These are phyloP conservation scores for Tridacna crocea DNA, from an alignment of 2,888 invertebrate species.

Conservation along the genomic window DNA sequence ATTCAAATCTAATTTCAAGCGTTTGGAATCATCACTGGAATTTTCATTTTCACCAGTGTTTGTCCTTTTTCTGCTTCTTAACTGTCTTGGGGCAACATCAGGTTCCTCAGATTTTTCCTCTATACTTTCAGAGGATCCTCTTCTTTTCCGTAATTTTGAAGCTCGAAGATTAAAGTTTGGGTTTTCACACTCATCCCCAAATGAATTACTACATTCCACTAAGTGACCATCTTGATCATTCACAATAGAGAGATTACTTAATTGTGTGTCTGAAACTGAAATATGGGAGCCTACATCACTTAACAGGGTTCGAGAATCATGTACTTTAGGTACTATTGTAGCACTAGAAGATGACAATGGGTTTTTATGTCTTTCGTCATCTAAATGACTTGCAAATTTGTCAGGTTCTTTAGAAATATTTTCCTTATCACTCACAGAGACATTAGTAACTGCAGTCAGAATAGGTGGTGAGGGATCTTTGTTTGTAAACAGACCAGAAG, in stretches of 20 bases:
- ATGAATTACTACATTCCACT: background rate
- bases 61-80: slow-evolving; percentile 58
- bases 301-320: background rate
- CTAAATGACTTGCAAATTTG: background rate
- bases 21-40: slow-evolving; percentile 49
- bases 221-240: background rate
- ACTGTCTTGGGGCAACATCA: slow-evolving; percentile 46
- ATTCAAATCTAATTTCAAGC: slow-evolving; percentile 48
- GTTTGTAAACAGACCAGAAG: slow-evolving; percentile 3
- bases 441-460: slow-evolving; percentile 44
- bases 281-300: background rate
- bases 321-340: background rate
- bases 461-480: slow-evolving; percentile 48
- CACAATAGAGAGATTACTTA: background rate
- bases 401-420: background rate
- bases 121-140: slow-evolving; percentile 44
- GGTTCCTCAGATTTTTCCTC: slow-evolving; percentile 44
- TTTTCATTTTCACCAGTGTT: slow-evolving; percentile 58
- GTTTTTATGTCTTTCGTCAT: background rate
- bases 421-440: slow-evolving; percentile 14
- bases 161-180: slow-evolving; percentile 1
- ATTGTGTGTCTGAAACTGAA: background rate
- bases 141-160: slow-evolving; percentile 13
- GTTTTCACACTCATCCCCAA: background rate
- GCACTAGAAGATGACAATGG: background rate